Conservation (phyloP, 2,888 invertebrate genomes). For the Oasisia sp. region DNA sequence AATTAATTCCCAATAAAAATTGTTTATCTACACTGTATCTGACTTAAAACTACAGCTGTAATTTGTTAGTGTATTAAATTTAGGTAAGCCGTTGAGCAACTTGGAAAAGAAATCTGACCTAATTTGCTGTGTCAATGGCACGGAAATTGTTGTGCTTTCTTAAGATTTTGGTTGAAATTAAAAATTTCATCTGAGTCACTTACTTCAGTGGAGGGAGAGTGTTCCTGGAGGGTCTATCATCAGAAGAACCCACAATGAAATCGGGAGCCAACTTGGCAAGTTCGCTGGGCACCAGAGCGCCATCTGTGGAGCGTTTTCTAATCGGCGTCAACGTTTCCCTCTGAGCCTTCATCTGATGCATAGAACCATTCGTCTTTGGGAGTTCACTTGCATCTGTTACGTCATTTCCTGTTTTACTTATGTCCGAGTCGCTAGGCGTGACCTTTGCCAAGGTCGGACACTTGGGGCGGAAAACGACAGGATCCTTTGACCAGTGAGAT, state of each 20-base stretch:
- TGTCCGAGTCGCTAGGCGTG: not conserved
- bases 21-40: too few relatives aligned
- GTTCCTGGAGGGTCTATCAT: conserved; percentile 17
- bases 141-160: too few relatives aligned
- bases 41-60: too few relatives aligned
- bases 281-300: not conserved
- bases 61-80: too few relatives aligned
- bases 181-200: not conserved
- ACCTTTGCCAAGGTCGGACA: not conserved
- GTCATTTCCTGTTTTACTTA: not conserved
- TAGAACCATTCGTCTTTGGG: not conserved
- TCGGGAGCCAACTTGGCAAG: not conserved
- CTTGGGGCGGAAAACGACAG: not conserved
- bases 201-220: conserved; percentile 23
- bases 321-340: conserved; percentile 1
- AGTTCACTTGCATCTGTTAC: not conserved
- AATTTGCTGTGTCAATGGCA: too few relatives aligned
- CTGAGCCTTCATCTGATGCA: conserved; percentile 4
- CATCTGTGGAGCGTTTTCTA: not conserved
- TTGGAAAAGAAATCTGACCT: too few relatives aligned
- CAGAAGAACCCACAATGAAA: conserved; percentile 8
- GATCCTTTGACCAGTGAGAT: not conserved
- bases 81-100: too few relatives aligned
- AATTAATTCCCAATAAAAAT: too few relatives aligned
- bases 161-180: too few relatives aligned